Conservation (phyloP, 2,113 vertebrate species). For the Madoqua kirkii region DNA sequence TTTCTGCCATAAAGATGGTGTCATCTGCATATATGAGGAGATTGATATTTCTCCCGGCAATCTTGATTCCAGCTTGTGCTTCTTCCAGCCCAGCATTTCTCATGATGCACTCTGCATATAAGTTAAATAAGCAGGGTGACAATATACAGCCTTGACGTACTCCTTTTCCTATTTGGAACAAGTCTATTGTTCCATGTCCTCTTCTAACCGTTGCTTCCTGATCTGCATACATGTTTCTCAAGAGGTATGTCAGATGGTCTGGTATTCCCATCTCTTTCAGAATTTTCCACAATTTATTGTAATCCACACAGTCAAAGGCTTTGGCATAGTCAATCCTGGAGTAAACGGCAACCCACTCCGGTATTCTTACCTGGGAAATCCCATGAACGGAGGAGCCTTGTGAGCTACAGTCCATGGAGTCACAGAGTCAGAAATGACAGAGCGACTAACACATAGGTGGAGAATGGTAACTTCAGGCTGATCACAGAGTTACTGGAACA, state of each 20-base stretch:
- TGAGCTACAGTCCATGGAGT: background rate
- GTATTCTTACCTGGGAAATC: background rate
- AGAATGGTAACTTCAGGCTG: background rate
- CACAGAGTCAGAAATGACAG: fast-evolving
- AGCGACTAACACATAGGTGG: background rate
- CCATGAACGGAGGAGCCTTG: background rate
- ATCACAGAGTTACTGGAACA: background rate
- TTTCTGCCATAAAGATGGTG: background rate
- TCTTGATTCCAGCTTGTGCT: background rate
- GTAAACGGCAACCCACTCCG: background rate
- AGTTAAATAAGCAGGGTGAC: background rate
- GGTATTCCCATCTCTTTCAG: background rate
- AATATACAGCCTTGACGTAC: background rate
- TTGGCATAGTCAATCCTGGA: background rate
- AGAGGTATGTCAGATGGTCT: background rate
- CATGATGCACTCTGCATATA: background rate
- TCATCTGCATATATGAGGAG: background rate
- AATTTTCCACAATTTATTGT: background rate
- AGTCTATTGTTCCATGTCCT: background rate
- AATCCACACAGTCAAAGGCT: background rate
- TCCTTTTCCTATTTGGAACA: background rate
- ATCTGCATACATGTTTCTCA: background rate
- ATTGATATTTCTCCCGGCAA: fast-evolving
- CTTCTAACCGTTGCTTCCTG: background rate
- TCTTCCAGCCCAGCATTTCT: background rate